A percentile compares a stretch with the other conserved stretches of the same genome.
Evolutionary conservation across 2,797 vertebrate species (phyloP).

Genomic region (Neosilurus mollespiculum): DNA sequence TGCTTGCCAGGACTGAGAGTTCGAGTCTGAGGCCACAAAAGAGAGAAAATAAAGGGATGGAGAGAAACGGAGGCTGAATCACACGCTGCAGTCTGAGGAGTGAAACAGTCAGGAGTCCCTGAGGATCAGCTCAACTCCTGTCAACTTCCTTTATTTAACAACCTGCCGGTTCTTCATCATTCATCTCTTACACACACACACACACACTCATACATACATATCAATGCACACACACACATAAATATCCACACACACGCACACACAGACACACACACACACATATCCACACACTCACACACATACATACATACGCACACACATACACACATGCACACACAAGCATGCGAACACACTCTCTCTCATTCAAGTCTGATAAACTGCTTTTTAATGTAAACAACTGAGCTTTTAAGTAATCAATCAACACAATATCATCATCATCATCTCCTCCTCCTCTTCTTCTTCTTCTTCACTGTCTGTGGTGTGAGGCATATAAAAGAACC

Average conservation of each 20-base stretch:
- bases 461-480: neutral
- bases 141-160: constrained; percentile 20
- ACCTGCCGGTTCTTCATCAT: constrained; percentile 10
- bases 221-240: neutral
- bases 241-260: neutral
- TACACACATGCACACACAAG: too few species aligned
- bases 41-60: neutral
- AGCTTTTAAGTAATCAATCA: neutral
- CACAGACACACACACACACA: neutral
- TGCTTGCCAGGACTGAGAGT: constrained; percentile 7
- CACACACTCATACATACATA: neutral
- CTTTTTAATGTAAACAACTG: neutral
- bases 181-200: neutral
- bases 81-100: constrained; percentile 2
- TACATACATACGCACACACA: too few species aligned
- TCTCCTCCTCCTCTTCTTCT: neutral
- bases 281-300: too few species aligned
- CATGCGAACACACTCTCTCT: too few species aligned
- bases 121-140: constrained; percentile 3
- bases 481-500: too few species aligned
- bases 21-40: neutral
- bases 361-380: neutral
- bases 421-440: neutral
- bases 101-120: neutral
- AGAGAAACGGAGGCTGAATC: neutral